These are phyloP conservation scores for Venusia cambrica DNA, from an alignment of 2,888 invertebrate genomes.

Conservation along the genomic window DNA sequence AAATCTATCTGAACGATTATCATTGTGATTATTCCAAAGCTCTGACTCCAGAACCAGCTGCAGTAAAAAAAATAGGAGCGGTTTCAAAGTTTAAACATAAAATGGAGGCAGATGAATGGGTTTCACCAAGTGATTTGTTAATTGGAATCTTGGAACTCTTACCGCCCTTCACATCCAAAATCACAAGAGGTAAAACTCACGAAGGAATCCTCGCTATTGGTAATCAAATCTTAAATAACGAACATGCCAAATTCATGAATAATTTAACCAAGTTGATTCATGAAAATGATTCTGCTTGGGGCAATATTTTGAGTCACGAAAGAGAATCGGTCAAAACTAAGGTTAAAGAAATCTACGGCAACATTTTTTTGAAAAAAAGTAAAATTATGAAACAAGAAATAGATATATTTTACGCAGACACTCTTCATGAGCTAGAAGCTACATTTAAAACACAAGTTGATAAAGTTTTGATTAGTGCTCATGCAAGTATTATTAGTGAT, in stretches of 20 bases:
- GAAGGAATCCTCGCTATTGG: slow-evolving; percentile 66
- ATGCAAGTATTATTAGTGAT: slow-evolving; percentile 51
- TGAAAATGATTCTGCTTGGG: slow-evolving; percentile 64
- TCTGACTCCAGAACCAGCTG: slow-evolving; percentile 11
- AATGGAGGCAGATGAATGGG: slow-evolving; percentile 43
- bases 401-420: slow-evolving; percentile 52
- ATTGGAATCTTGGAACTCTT: slow-evolving; percentile 56
- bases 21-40: slow-evolving; percentile 36
- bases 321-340: slow-evolving; percentile 43
- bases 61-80: slow-evolving; percentile 2
- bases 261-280: slow-evolving; percentile 40
- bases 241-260: slow-evolving; percentile 45
- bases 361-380: slow-evolving; percentile 54
- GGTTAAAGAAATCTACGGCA: slow-evolving; percentile 46
- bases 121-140: slow-evolving; percentile 67
- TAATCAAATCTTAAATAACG: slow-evolving; percentile 47
- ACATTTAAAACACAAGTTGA: slow-evolving; percentile 53
- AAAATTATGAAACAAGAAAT: slow-evolving; percentile 56
- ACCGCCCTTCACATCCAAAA: slow-evolving; percentile 71
- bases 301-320: slow-evolving; percentile 52
- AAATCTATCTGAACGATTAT: slow-evolving; percentile 55
- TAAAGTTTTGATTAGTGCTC: slow-evolving; percentile 40
- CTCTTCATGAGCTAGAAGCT: slow-evolving; percentile 59
- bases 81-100: slow-evolving; percentile 8
- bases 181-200: slow-evolving; percentile 63